Conservation (phyloP, 2,113 vertebrate genomes). For the Galbula dea region DNA sequence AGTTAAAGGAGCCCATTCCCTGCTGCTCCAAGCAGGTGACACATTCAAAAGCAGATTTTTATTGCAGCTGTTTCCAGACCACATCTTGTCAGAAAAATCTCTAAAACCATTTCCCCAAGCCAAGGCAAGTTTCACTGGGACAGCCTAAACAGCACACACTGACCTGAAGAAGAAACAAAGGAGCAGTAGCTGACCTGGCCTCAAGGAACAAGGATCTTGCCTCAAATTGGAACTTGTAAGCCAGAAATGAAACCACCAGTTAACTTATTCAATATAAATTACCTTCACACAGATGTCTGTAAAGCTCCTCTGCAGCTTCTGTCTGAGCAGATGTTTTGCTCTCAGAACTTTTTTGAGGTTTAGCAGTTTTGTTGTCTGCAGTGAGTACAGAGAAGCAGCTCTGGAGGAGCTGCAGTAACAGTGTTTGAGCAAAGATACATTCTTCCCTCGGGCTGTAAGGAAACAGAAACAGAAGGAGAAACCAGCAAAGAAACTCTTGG, state of each 20-base stretch:
- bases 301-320: slow-evolving; percentile 83
- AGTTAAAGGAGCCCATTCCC: neutral
- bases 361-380: slow-evolving; percentile 60
- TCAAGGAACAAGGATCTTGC: neutral
- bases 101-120: neutral
- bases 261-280: neutral
- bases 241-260: neutral
- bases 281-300: slow-evolving; percentile 89
- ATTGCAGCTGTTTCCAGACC: neutral
- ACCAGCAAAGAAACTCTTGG: neutral
- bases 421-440: slow-evolving; percentile 82
- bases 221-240: neutral
- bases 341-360: slow-evolving; percentile 37
- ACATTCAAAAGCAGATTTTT: neutral
- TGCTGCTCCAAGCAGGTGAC: neutral
- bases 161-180: neutral
- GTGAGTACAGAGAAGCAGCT: slow-evolving; percentile 88
- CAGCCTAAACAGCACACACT: neutral
- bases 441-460: slow-evolving; percentile 82
- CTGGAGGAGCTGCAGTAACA: slow-evolving; percentile 90
- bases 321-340: slow-evolving; percentile 48
- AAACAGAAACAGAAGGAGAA: neutral
- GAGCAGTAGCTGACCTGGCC: neutral
- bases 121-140: neutral
- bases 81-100: neutral